Evolutionary conservation across 1,140 invertebrate species (phyloP).

Genomic region (Drosophila lowei): DNA sequence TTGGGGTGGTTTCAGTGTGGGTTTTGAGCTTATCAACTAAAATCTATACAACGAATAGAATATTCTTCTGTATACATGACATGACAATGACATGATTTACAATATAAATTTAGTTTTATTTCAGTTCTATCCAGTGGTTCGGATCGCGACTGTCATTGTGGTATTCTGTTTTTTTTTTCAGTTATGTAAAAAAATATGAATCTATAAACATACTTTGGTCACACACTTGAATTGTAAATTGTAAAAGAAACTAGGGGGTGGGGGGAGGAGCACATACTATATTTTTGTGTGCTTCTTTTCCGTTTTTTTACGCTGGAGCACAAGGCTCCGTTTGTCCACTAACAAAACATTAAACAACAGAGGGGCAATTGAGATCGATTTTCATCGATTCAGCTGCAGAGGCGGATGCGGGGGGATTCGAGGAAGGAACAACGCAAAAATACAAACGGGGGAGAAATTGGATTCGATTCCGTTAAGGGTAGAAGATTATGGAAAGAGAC

Average conservation of each 20-base stretch:
- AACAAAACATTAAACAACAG: slow-evolving; percentile 66
- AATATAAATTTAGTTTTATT: slow-evolving; percentile 47
- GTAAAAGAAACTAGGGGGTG: slow-evolving; percentile 37
- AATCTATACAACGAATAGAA: slow-evolving; percentile 58
- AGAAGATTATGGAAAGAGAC: slow-evolving; percentile 53
- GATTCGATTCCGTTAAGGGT: slow-evolving; percentile 11
- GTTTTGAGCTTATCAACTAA: slow-evolving; percentile 59
- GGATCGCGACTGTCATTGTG: slow-evolving; percentile 29
- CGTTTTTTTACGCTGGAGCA: slow-evolving; percentile 40
- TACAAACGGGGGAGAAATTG: slow-evolving; percentile 41
- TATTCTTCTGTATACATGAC: slow-evolving; percentile 57
- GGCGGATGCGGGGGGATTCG: neutral
- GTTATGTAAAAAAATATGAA: slow-evolving; percentile 41
- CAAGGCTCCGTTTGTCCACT: slow-evolving; percentile 55
- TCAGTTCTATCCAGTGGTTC: slow-evolving; percentile 32
- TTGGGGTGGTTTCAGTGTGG: slow-evolving; percentile 17
- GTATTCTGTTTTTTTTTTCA: slow-evolving; percentile 19
- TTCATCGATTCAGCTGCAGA: slow-evolving; percentile 23
- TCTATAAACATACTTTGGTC: slow-evolving; percentile 52
- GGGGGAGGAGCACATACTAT: slow-evolving; percentile 43
- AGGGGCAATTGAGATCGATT: slow-evolving; percentile 36
- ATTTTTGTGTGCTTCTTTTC: neutral
- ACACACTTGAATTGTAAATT: slow-evolving; percentile 48
- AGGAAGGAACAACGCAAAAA: slow-evolving; percentile 44
- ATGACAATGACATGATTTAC: slow-evolving; percentile 64